Percentiles rank a stretch among this genome's conserved stretches.
Conservation (phyloP, 2,113 vertebrate species). For the Callionymus lyra region DNA sequence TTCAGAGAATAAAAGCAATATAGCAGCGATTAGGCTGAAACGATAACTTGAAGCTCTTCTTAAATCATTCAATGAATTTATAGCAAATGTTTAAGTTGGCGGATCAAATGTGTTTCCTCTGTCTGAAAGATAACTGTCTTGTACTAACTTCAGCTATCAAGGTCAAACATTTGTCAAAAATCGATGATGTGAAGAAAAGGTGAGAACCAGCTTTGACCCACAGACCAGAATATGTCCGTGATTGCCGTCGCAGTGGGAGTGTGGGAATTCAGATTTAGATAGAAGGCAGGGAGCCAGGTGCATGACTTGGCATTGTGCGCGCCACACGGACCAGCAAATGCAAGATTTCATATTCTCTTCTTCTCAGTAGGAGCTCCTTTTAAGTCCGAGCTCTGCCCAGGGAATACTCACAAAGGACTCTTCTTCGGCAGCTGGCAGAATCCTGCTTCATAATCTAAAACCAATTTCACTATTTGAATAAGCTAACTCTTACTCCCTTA, state of each 20-base stretch:
- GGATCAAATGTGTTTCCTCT: too few relatives aligned
- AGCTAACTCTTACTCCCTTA: conserved; percentile 61
- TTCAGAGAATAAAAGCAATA: too few relatives aligned
- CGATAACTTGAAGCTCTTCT: too few relatives aligned
- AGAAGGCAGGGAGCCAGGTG: conserved; percentile 42
- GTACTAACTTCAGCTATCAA: too few relatives aligned
- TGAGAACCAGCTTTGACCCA: too few relatives aligned
- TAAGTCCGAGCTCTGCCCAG: conserved; percentile 52
- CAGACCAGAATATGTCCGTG: conserved; percentile 1
- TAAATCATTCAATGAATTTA: too few relatives aligned
- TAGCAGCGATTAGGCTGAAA: too few relatives aligned
- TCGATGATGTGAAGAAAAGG: too few relatives aligned
- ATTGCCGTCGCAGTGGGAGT: conserved; percentile 36
- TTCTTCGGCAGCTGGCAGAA: conserved; percentile 51
- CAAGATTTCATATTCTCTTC: conserved; percentile 59
- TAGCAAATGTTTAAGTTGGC: too few relatives aligned
- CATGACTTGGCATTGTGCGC: conserved; percentile 53
- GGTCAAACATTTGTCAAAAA: too few relatives aligned
- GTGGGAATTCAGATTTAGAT: conserved; percentile 41
- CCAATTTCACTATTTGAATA: conserved; percentile 67
- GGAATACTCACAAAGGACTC: conserved; percentile 56
- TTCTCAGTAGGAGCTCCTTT: conserved; percentile 46
- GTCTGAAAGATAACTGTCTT: too few relatives aligned
- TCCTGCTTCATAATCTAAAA: conserved; percentile 67
- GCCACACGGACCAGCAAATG: conserved; percentile 56